Conservation (phyloP, 1,140 invertebrate species). For the Sminthurides bifidus region DNA sequence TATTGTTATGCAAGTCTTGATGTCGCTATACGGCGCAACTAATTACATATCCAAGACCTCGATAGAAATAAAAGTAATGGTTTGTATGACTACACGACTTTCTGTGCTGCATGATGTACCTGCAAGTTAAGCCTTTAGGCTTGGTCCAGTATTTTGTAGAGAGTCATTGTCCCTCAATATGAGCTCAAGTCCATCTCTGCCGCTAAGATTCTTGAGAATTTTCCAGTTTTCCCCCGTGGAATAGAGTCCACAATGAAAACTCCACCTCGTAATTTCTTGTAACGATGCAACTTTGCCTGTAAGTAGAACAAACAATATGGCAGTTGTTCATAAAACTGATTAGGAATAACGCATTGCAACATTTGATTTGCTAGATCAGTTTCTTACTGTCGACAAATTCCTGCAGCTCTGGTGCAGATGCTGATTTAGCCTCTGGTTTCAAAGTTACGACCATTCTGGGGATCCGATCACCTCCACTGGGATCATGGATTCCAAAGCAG, state of each 20-base stretch:
- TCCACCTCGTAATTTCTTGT: constrained; percentile 28
- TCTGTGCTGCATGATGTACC: too few species aligned
- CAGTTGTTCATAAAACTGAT: neutral
- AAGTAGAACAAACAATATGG: neutral
- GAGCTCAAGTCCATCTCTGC: constrained; percentile 11
- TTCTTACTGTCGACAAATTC: constrained; percentile 20
- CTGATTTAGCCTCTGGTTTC: constrained; percentile 8
- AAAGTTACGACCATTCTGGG: constrained; percentile 21
- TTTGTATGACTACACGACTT: too few species aligned
- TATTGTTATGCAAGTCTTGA: too few species aligned
- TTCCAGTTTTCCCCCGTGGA: constrained; percentile 29
- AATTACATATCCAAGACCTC: too few species aligned
- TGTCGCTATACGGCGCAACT: too few species aligned
- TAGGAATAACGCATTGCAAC: neutral
- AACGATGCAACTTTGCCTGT: constrained; percentile 33
- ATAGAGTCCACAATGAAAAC: constrained; percentile 19
- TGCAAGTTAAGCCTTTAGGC: too few species aligned
- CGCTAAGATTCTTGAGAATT: constrained; percentile 20
- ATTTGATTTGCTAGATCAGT: neutral
- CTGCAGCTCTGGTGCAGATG: constrained; percentile 11
- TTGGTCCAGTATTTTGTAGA: too few species aligned
- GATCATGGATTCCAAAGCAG: constrained; percentile 31
- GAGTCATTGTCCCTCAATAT: too few species aligned
- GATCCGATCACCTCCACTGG: constrained; percentile 30
- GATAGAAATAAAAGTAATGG: too few species aligned